phyloP scores from a whole-genome alignment of 2,797 vertebrate genomes.

The Amblyraja radiata region DNA sequence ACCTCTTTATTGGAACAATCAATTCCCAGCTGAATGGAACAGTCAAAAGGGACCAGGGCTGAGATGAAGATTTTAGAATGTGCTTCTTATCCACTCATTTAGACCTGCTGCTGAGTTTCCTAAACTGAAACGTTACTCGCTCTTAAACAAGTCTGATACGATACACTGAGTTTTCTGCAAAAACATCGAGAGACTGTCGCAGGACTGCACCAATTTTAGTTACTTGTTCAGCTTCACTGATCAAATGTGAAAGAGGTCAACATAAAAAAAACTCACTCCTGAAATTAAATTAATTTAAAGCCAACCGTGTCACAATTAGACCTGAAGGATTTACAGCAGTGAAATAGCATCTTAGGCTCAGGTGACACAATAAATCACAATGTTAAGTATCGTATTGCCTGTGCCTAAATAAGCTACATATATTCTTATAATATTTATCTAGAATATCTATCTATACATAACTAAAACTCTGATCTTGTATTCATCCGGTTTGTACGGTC shows the following conservation, averaged over 20 bases:
- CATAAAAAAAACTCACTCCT: constrained; percentile 26
- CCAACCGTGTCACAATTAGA: constrained; percentile 13
- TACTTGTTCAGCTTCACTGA: constrained; percentile 19
- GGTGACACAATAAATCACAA: background rate
- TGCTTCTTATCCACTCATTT: background rate
- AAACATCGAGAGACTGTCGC: background rate
- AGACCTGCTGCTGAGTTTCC: background rate
- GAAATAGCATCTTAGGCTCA: background rate
- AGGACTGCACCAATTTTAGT: background rate
- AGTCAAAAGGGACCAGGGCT: background rate
- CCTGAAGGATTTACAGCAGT: background rate
- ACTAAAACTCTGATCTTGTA: too few species aligned
- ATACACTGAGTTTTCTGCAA: constrained; percentile 4
- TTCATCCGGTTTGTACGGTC: too few species aligned
- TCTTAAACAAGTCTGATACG: background rate
- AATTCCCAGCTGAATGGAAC: background rate
- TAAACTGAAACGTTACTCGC: background rate
- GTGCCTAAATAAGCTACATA: background rate
- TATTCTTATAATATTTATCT: background rate
- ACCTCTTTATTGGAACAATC: background rate
- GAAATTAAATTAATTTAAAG: constrained; percentile 31
- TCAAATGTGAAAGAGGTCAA: constrained; percentile 14
- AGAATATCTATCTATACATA: too few species aligned
- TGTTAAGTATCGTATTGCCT: background rate
- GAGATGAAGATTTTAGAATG: constrained; percentile 3